Evolutionary conservation across 92 coral and sea anemone species (phyloP), one percentile per base, ranked within the genome.

Genomic region (Pocillopora meandrina): DNA sequence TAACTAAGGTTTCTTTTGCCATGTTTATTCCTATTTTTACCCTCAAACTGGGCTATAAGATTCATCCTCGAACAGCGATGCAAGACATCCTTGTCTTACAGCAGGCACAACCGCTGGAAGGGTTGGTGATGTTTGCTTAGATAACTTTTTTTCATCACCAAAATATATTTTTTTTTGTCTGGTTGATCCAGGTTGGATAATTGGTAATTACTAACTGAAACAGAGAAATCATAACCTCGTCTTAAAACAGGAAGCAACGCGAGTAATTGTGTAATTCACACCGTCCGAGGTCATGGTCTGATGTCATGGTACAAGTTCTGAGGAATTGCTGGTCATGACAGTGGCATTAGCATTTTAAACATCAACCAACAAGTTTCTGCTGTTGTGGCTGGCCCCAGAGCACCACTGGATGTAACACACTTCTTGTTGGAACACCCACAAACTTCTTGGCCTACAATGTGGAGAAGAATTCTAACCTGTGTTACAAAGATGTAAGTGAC

Each of bases 1-100:
- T 42, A 42, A 42, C 5, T 42, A 42, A 42, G 2, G 49, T 42
- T 42, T 42, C 49, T 56, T 74, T 23, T 65, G 69, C 59, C 61
- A 96, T 96, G 98, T 86, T 97, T 65, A 98, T 97, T 79, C 99
- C 99, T 33, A 95, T 97, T 72, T 97, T 97, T 84, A 97, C 99
- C 52, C 88, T 97, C 59, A 97, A 97, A 89, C 80, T 97, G 65
- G 90, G 94, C 68, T 98, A 97, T 77, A 97, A 97, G 83, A 90
- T 97, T 71, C 97, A 97, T 70, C 87, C 99, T 36, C 65, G 98
- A 72, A 93, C 98, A 6, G 90, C 92, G 98, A 97, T 76, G 99
- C 97, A 10, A 81, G 76, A 33, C 95, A 92, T 92, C 99, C 99
- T 5, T 97, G 99, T 76, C 89, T 97, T 84, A 94, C 99, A 19